A percentile compares a stretch with the other conserved stretches of the same genome.
Evolutionary conservation across 1,140 invertebrate species (phyloP).

Genomic region (Scaptomyza montana): DNA sequence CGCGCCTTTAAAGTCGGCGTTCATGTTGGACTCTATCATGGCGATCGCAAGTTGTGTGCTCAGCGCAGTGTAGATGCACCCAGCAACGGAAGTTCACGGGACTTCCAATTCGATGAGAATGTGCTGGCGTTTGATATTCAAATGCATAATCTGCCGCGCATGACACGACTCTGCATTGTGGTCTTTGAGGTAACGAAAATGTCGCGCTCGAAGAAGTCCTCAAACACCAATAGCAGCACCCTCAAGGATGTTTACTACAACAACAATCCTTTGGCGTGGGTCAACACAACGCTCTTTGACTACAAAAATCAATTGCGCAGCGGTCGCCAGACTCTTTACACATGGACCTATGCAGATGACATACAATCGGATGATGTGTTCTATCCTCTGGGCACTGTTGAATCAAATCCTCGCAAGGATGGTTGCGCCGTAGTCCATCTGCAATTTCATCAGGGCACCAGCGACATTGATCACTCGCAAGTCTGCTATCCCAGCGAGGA

Average conservation of each 20-base stretch:
- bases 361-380: constrained; percentile 93
- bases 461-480: constrained; percentile 87
- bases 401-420: constrained; percentile 93
- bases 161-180: constrained; percentile 94
- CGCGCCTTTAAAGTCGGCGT: constrained; percentile 86
- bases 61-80: constrained; percentile 53
- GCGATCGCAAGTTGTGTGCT: constrained; percentile 69
- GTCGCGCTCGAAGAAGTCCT: constrained; percentile 83
- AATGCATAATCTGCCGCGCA: constrained; percentile 93
- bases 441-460: constrained; percentile 89
- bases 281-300: constrained; percentile 97
- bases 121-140: constrained; percentile 91
- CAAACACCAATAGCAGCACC: constrained; percentile 71
- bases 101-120: constrained; percentile 91
- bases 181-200: constrained; percentile 91
- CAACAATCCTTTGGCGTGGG: constrained; percentile 92
- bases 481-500: constrained; percentile 90
- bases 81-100: constrained; percentile 84
- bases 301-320: constrained; percentile 94
- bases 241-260: constrained; percentile 66
- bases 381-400: constrained; percentile 93
- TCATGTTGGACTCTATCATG: constrained; percentile 77
- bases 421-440: constrained; percentile 92
- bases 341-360: constrained; percentile 96
- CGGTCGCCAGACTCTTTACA: constrained; percentile 93